Evolutionary conservation across 2,113 vertebrate genomes (phyloP), one percentile per base, ranked within the genome.

Genomic region (Glaucomys volans): DNA sequence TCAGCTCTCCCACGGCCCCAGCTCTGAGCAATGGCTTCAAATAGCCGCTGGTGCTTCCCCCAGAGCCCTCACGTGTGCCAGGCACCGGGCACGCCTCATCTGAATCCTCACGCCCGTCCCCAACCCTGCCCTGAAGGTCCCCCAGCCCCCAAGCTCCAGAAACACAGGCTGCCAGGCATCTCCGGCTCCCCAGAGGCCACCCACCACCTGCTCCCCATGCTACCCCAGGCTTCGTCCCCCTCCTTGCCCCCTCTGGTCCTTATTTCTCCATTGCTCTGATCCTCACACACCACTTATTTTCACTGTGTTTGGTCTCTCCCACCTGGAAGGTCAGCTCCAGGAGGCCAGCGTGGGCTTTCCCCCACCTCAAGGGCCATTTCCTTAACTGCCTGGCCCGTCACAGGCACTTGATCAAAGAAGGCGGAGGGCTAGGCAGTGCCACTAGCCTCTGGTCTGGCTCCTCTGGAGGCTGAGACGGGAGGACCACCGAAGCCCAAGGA

Each of bases 41-140:
- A 96, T 72, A 97, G 95, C 88, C 77, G 84, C 81, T 57, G 85
- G 84, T 66, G 97, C 93, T 72, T 88, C 74, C 92, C 14, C 12
- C 26, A 40, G 18, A 75, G 92, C 22, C 79, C 57, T 24, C 22
- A 16, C 22, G 37, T 13, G 97, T 96, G 93, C 94, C 96, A 95
- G 90, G 95, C 92, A 97, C 95, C 1, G 5, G 22, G 62, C 0
- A 35, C 24, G 74, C 69, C n/a, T 87, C 85, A 79, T 84, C 84
- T 22, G 67, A 57, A 16, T 64, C 77, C 71, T 77, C 75, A 44
- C 35, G 3, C 80, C 77, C 52, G 11, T 4, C 62, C 67, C 20
- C 6, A 35, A 37, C 59, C 52, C 88, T 32, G 8, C 94, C 82
- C 22, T 62, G 28, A 50, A 54, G 44, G 14, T 37, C 8, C 17